Base-by-base conservation (phyloP, 2,797 vertebrate species). In the Chaunax sp. region DNA sequence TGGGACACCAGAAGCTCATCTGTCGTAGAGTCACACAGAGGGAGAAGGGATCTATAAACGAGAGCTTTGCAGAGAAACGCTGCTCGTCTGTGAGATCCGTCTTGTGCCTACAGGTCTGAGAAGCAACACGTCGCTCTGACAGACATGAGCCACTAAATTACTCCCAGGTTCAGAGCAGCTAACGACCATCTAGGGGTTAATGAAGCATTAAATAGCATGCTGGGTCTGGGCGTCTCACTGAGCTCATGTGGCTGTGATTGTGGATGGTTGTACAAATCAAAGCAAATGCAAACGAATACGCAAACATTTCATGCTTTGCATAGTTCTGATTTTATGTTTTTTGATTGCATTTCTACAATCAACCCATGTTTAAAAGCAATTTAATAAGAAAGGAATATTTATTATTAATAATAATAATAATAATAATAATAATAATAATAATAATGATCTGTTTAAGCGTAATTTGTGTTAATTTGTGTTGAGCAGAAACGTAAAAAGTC, bases 181-280 rank as follows among this genome's bases (percentile, higher is more conserved):
- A 90, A 86, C 72, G 69, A 82, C 77, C 75, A 87, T 83, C 74
- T 16, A 75, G 59, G 79, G 84, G 83, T 82, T 92, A 91, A 93
- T 81, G 81, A 92, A 91, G 87, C 89, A 80, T 85, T 84, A 90
- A 89, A 92, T 82, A 70, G 63, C 74, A 76, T 18, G 84, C 90
- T 76, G 84, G 47, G 83, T 38, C 63, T 14, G 37, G 69, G 81
- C 69, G 72, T 78, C 43, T 65, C 41, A 2, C 25, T 41, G 55
- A 37, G 71, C 25, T 41, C 3, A 9, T 33, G 59, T 52, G 62
- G 13, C 10, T 37, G 66, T 46, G 74, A 26, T 43, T 14, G 37
- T 50, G 38, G 18, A 26, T 44, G 60, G 75, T 67, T 69, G 68
- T 16, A 10, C 9, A 19, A 60, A 49, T 19, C 16, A 64, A 64